Base-by-base conservation (phyloP, 2,797 vertebrate genomes). In the Hyperoplus immaculatus region DNA sequence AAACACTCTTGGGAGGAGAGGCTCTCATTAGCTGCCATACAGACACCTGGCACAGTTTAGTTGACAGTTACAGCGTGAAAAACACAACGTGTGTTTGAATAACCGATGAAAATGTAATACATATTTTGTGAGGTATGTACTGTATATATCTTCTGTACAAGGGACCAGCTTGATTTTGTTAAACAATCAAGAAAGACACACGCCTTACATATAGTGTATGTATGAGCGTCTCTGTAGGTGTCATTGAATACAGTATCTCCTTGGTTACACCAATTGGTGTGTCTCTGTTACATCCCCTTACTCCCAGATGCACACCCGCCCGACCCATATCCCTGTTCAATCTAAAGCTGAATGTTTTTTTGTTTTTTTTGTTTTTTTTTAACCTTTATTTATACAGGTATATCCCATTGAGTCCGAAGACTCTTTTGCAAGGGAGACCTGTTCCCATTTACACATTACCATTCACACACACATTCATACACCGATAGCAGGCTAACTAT, bases 281-380 rank as follows among this genome's bases (percentile, higher is more conserved):
- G 47, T 69, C 64, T 56, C 39, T 58, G 55, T 71, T 51, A 41
- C 21, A 9, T 47, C 43, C 14, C 55, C n/a, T 55, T 6, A 14
- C 29, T 18, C 50, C 53, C 7, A 64, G 14, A 61, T 45, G 41
- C 58, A 21, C 58, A 18, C 29, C 42, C 29, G 53, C 46, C 10
- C 1, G 70, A 42, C 13, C 2, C 13, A 4, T 59, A 45, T 57
- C 13, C 15, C 39, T 54, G 53, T 46, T 73, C 43, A 64, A 70
- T 53, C 46, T 70, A 49, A 80, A 83, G 65, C 73, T 84, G 84
- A 89, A 86, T 87, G 81, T 83, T 88, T 77, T n/a, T n/a, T n/a
- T n/a, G n/a, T n/a, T n/a, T n/a, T n/a, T n/a, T n/a, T n/a, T n/a
- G n/a, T n/a, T n/a, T n/a, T n/a, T n/a, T n/a, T n/a, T n/a, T n/a